Conservation (phyloP, 1,140 invertebrate genomes). For the Ostrea edulis region DNA sequence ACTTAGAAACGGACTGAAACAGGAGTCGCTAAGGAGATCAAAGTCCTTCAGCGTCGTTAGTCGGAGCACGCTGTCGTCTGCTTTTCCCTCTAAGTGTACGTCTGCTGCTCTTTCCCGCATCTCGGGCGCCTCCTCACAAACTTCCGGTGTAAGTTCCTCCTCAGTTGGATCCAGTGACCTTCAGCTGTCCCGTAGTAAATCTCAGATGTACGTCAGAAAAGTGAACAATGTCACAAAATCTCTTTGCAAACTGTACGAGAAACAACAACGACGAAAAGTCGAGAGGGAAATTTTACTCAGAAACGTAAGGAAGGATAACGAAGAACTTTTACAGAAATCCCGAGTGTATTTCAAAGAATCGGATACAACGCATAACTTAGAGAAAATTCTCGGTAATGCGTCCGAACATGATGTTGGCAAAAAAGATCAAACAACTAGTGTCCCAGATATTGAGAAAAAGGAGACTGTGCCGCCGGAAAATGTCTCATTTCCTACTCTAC, state of each 20-base stretch:
- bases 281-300: slow-evolving; percentile 9
- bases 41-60: slow-evolving; percentile 13
- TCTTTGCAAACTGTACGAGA: background rate
- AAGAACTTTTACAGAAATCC: slow-evolving; percentile 13
- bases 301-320: slow-evolving; percentile 3
- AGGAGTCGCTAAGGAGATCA: slow-evolving; percentile 9
- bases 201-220: background rate
- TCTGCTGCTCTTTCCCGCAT: slow-evolving; percentile 13
- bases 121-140: background rate
- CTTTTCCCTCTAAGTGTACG: background rate
- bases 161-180: background rate
- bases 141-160: background rate
- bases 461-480: background rate
- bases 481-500: background rate
- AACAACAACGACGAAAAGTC: slow-evolving; percentile 12
- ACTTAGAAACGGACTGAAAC: slow-evolving; percentile 41
- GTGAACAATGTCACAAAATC: slow-evolving; percentile 27
- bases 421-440: background rate
- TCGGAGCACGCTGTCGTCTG: slow-evolving; percentile 13
- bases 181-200: background rate
- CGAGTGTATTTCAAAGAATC: slow-evolving; percentile 3
- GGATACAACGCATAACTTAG: slow-evolving; percentile 1
- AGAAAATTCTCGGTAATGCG: background rate
- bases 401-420: background rate
- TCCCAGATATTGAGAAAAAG: background rate